Percentiles rank a stretch among this genome's conserved stretches.
Evolutionary conservation across 2,113 vertebrate genomes (phyloP).

Genomic region (Toxostoma redivivum): DNA sequence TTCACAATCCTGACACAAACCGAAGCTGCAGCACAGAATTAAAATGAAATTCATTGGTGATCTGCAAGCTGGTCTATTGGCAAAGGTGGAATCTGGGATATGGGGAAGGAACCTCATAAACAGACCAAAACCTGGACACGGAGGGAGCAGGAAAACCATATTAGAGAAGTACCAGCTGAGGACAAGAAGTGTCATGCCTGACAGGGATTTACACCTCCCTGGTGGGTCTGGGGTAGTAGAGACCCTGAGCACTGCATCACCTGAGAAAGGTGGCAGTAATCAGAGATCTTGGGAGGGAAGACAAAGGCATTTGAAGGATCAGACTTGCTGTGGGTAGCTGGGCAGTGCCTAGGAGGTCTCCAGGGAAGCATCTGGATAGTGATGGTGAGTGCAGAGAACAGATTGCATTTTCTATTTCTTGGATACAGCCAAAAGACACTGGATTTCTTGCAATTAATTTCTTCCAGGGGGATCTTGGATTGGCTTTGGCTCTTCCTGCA

Average conservation of each 20-base stretch:
- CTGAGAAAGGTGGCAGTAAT: not conserved
- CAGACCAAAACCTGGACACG: not conserved
- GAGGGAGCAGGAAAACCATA: not conserved
- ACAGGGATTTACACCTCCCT: not conserved
- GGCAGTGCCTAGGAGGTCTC: not conserved
- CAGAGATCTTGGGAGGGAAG: not conserved
- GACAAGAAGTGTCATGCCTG: not conserved
- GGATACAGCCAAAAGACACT: not conserved
- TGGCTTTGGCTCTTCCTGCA: not conserved
- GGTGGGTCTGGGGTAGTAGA: not conserved
- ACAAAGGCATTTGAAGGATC: not conserved
- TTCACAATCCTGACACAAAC: conserved; percentile 45
- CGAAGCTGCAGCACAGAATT: conserved; percentile 14
- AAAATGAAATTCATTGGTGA: not conserved
- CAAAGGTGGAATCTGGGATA: not conserved
- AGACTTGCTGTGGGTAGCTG: not conserved
- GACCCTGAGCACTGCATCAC: not conserved
- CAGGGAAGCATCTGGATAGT: not conserved
- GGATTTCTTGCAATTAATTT: not conserved
- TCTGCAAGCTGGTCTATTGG: not conserved
- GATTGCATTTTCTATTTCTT: not conserved
- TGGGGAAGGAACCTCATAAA: not conserved
- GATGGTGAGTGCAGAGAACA: not conserved
- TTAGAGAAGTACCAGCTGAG: not conserved
- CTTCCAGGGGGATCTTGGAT: not conserved